Percentiles rank a stretch among this genome's conserved stretches.
Evolutionary conservation across 2,888 invertebrate genomes (phyloP).

Genomic region (Polymixis flavicincta): DNA sequence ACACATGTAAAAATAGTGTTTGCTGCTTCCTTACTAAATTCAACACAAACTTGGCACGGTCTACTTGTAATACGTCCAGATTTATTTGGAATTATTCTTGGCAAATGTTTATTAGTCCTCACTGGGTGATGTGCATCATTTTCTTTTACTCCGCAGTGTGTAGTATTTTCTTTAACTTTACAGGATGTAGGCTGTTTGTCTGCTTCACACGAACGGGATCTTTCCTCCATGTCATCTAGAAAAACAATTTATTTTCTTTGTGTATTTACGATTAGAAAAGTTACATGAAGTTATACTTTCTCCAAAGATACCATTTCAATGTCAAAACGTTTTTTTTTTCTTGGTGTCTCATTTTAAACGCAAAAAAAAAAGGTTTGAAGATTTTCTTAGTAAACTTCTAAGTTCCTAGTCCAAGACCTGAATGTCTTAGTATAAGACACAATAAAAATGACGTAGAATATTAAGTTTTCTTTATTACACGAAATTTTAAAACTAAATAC

Average conservation of each 20-base stretch:
- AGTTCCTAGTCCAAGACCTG: background rate
- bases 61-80: background rate
- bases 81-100: constrained; percentile 16
- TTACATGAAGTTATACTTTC: background rate
- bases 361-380: background rate
- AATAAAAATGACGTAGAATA: too few species aligned
- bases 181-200: background rate
- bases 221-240: constrained; percentile 21
- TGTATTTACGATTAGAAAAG: background rate
- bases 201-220: background rate
- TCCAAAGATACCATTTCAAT: too few species aligned
- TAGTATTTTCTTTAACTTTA: background rate
- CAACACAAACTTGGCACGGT: constrained; percentile 30
- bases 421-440: background rate
- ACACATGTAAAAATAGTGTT: constrained; percentile 27
- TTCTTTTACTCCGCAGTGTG: background rate
- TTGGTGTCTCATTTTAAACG: background rate
- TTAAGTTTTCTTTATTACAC: too few species aligned
- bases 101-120: constrained; percentile 14
- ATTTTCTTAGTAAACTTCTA: background rate
- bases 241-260: constrained; percentile 9
- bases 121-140: background rate
- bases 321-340: background rate
- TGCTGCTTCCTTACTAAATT: background rate
- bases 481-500: too few species aligned